Evolutionary conservation across 2,797 vertebrate genomes (phyloP).

Genomic region (Bucorvus abyssinicus): DNA sequence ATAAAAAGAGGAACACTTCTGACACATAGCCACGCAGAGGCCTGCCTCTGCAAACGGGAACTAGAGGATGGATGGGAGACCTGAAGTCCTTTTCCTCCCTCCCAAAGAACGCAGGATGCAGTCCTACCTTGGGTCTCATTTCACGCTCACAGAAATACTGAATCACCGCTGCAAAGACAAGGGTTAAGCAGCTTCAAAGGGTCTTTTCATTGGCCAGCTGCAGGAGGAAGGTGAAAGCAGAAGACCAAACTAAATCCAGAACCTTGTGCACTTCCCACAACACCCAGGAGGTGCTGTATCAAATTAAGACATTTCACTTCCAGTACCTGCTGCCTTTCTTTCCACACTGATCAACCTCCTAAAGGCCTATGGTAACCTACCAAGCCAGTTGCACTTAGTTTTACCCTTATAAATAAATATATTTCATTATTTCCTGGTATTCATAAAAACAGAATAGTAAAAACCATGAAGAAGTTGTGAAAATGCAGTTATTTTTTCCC

Average conservation of each 20-base stretch:
- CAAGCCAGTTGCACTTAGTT: not conserved
- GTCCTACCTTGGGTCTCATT: not conserved
- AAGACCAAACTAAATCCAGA: not conserved
- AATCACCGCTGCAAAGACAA: not conserved
- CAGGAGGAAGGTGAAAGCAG: not conserved
- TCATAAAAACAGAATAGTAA: not conserved
- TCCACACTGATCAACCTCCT: not conserved
- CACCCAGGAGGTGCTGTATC: not conserved
- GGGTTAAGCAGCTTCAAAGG: not conserved
- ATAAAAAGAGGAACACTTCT: not conserved
- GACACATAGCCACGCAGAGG: not conserved
- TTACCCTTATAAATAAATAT: not conserved
- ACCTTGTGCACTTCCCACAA: not conserved
- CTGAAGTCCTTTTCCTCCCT: not conserved
- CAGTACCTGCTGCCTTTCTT: not conserved
- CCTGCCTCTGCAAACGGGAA: not conserved
- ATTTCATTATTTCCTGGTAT: not conserved
- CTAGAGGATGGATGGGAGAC: not conserved
- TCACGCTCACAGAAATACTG: not conserved
- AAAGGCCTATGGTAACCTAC: not conserved
- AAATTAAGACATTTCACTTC: not conserved
- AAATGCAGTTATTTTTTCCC: not conserved
- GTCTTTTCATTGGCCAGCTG: not conserved
- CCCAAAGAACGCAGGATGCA: not conserved
- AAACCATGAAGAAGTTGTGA: not conserved